These are phyloP conservation scores for Narcine bancroftii DNA, from an alignment of 2,113 vertebrate species.

Conservation along the genomic window DNA sequence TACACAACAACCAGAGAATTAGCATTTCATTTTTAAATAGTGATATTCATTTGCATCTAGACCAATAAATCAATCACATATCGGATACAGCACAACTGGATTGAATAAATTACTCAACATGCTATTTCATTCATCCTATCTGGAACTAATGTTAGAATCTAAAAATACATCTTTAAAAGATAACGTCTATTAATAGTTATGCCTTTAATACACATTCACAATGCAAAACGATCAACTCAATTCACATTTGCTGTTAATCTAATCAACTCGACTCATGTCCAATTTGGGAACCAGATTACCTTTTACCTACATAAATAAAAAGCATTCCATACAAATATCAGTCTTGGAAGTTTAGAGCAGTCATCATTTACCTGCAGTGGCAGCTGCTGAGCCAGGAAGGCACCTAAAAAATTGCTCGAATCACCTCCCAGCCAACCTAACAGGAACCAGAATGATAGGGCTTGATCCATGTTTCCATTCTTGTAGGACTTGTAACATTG, in stretches of 20 bases:
- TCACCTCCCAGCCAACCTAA: conserved; percentile 86
- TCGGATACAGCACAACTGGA: background rate
- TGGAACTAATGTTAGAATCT: background rate
- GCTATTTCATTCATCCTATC: background rate
- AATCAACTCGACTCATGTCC: background rate
- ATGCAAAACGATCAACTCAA: background rate
- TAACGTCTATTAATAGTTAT: background rate
- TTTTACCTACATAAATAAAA: background rate
- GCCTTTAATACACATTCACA: background rate
- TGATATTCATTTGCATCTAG: background rate
- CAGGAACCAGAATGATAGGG: conserved; percentile 87
- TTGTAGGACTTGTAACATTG: conserved; percentile 81
- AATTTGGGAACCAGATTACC: background rate
- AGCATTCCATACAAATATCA: no score
- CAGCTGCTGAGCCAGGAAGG: conserved; percentile 82
- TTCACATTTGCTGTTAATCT: background rate
- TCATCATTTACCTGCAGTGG: conserved; percentile 74
- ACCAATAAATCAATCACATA: background rate
- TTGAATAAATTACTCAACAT: background rate
- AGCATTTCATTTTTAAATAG: background rate
- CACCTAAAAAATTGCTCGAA: conserved; percentile 83
- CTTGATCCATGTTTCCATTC: conserved; percentile 81
- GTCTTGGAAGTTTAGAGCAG: background rate
- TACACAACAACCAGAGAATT: background rate
- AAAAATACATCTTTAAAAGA: background rate